Evolutionary conservation across 2,888 invertebrate genomes (phyloP).

Genomic region (Drepana falcataria): DNA sequence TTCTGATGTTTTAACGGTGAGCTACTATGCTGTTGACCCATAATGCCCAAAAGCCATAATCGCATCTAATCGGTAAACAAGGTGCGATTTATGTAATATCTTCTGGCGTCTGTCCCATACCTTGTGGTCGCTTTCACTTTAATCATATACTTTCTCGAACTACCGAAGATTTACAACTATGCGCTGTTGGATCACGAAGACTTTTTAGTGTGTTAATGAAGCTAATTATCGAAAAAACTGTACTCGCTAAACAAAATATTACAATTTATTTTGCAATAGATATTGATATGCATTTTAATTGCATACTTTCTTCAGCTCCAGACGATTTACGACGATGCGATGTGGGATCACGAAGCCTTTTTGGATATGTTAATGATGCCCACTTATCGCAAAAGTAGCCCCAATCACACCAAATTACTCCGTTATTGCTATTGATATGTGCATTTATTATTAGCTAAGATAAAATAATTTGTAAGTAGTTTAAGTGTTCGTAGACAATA

Average conservation of each 20-base stretch:
- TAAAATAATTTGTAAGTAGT: too few relatives aligned
- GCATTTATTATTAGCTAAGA: neutral
- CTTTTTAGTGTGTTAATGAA: too few relatives aligned
- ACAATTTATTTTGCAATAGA: conserved; percentile 8
- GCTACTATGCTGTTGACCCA: neutral
- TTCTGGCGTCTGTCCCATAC: conserved; percentile 46
- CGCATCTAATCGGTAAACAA: conserved; percentile 59
- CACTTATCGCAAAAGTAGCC: neutral
- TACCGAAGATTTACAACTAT: conserved; percentile 36
- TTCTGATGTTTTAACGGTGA: neutral
- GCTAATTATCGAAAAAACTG: too few relatives aligned
- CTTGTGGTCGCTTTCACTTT: conserved; percentile 63
- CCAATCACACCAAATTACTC: neutral
- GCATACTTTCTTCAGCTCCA: conserved; percentile 61
- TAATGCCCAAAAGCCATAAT: conserved; percentile 23
- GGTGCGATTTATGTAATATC: conserved; percentile 57
- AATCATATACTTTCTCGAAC: conserved; percentile 61
- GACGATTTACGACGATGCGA: conserved; percentile 27
- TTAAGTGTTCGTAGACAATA: too few relatives aligned
- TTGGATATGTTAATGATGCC: neutral
- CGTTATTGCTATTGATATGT: neutral
- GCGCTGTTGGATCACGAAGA: conserved; percentile 6
- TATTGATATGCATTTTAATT: conserved; percentile 66
- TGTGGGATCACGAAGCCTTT: neutral
- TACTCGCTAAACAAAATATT: too few relatives aligned